phyloP scores from a whole-genome alignment of 2,797 vertebrate species.

The Phrynocephalus vlangalii region DNA sequence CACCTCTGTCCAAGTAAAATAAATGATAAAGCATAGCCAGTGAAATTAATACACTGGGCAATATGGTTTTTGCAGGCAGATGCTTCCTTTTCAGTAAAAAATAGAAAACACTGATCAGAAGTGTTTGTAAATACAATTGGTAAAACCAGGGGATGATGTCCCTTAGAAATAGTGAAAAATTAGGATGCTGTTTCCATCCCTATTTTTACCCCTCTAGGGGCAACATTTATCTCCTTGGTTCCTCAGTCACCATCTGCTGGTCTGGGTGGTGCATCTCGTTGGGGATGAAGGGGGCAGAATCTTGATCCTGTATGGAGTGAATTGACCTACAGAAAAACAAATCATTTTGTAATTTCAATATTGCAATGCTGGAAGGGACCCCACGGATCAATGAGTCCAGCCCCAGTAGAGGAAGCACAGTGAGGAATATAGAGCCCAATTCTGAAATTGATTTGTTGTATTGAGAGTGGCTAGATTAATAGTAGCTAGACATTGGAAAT shows the following conservation, averaged over 20 bases:
- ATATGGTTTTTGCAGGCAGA: slow-evolving; percentile 52
- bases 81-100: slow-evolving; percentile 51
- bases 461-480: no score
- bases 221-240: slow-evolving; percentile 39
- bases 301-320: neutral
- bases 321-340: neutral
- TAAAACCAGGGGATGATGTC: slow-evolving; percentile 14
- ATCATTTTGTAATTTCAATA: neutral
- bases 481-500: no score
- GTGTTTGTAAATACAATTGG: neutral
- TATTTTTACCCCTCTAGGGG: slow-evolving; percentile 20
- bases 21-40: slow-evolving; percentile 46
- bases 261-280: neutral
- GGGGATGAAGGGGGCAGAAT: neutral
- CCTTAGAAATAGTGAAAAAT: slow-evolving; percentile 46
- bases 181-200: slow-evolving; percentile 36
- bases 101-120: slow-evolving; percentile 26
- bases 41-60: slow-evolving; percentile 53
- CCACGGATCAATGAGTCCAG: no score
- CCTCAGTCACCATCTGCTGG: slow-evolving; percentile 55
- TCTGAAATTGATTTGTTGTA: no score
- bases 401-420: no score
- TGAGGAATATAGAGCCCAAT: no score
- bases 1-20: slow-evolving; percentile 24
- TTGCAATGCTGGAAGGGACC: no score